Evolutionary conservation across 2,888 invertebrate genomes (phyloP).

Genomic region (Temnothorax rugatulus): DNA sequence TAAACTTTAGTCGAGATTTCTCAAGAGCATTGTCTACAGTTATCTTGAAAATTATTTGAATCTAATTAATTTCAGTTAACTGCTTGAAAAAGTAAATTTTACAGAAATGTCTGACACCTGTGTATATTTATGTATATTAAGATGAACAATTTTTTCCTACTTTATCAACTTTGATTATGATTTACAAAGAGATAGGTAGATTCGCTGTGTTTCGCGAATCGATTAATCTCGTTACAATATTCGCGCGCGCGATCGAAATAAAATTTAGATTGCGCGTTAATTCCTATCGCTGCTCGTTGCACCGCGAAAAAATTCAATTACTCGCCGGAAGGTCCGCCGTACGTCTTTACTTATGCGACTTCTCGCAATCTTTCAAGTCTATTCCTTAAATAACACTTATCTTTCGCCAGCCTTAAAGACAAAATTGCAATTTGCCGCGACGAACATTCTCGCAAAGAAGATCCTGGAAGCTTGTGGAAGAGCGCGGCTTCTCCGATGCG

Average conservation of each 20-base stretch:
- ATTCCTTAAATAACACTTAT: slow-evolving; percentile 24
- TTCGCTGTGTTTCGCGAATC: neutral
- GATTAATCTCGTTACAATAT: slow-evolving; percentile 5
- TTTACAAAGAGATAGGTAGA: neutral
- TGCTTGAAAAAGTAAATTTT: neutral
- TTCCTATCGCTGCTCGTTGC: neutral
- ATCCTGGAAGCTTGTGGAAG: slow-evolving; percentile 28
- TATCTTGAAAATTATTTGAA: neutral
- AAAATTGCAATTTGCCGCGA: slow-evolving; percentile 49
- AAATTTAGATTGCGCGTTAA: slow-evolving; percentile 6
- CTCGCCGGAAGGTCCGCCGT: neutral
- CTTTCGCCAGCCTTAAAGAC: slow-evolving; percentile 32
- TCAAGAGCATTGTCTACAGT: neutral
- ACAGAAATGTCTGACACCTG: neutral
- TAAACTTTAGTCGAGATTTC: neutral
- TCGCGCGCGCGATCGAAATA: neutral
- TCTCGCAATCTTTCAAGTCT: slow-evolving; percentile 12
- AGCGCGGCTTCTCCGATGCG: slow-evolving; percentile 21
- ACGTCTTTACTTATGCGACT: neutral
- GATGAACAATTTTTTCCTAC: neutral
- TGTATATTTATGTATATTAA: neutral
- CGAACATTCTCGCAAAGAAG: slow-evolving; percentile 33
- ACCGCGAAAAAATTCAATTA: slow-evolving; percentile 45
- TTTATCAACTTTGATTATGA: neutral
- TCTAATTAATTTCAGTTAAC: slow-evolving; percentile 8